A percentile compares a stretch with the other conserved stretches of the same genome.
Conservation (phyloP, 2,113 vertebrate genomes). For the Cynocephalus volans region DNA sequence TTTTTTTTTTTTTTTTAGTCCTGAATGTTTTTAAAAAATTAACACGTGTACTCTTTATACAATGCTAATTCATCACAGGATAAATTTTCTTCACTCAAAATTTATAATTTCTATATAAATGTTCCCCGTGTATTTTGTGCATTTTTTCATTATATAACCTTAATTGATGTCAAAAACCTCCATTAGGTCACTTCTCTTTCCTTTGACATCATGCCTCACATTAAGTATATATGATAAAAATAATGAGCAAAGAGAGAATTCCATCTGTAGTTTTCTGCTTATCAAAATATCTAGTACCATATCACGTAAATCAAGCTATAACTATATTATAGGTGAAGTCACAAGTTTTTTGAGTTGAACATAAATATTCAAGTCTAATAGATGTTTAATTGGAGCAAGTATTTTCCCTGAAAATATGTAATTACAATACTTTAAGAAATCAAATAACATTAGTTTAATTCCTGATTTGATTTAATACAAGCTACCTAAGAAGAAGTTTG, state of each 20-base stretch:
- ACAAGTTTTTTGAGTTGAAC: neutral
- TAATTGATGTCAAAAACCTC: neutral
- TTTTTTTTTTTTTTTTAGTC: too few species aligned
- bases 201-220: neutral
- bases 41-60: constrained; percentile 62
- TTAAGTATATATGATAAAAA: neutral
- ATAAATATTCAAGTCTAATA: neutral
- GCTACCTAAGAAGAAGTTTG: neutral
- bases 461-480: neutral
- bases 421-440: neutral
- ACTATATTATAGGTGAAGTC: neutral
- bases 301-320: neutral
- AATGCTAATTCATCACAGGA: constrained; percentile 62
- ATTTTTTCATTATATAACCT: constrained; percentile 24
- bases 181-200: neutral
- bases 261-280: neutral
- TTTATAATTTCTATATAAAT: constrained; percentile 38
- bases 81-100: constrained; percentile 61
- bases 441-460: neutral
- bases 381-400: neutral
- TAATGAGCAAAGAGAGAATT: neutral
- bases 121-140: neutral
- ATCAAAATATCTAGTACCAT: neutral
- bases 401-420: neutral
- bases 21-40: constrained; percentile 75